phyloP scores from a whole-genome alignment of 2,797 vertebrate species.

The Gallirallus australis region DNA sequence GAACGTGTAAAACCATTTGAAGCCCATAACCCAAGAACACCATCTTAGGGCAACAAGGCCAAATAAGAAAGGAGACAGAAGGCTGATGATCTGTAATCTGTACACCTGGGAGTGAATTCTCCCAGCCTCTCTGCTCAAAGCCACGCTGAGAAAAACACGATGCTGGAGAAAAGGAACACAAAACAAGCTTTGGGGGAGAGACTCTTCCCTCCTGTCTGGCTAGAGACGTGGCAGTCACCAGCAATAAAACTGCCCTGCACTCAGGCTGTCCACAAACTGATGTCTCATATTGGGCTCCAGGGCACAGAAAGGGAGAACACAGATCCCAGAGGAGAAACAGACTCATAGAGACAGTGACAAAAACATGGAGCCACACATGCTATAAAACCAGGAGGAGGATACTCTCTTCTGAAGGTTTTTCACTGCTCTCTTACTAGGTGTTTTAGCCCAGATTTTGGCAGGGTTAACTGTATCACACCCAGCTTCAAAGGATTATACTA shows the following conservation, averaged over 20 bases:
- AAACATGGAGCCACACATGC: not conserved
- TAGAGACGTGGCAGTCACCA: not conserved
- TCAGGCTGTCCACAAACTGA: not conserved
- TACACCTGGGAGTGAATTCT: not conserved
- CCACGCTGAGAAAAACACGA: not conserved
- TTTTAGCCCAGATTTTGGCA: not conserved
- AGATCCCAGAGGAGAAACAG: not conserved
- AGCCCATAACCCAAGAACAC: not conserved
- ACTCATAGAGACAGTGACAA: not conserved
- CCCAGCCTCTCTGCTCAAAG: not conserved
- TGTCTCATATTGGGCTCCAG: not conserved
- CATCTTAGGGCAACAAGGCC: not conserved
- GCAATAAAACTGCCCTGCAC: not conserved
- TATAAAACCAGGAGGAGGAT: not conserved
- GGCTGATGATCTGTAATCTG: not conserved
- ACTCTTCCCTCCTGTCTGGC: not conserved
- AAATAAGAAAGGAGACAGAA: not conserved
- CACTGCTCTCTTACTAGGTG: not conserved
- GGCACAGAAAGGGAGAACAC: not conserved
- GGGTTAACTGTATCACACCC: not conserved
- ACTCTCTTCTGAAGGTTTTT: not conserved
- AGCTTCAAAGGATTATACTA: not conserved
- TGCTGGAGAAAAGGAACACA: not conserved
- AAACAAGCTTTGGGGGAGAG: not conserved
- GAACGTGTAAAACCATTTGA: not conserved